Base-by-base conservation (phyloP, 2,797 vertebrate genomes). In the Bryconaethiops microstoma region DNA sequence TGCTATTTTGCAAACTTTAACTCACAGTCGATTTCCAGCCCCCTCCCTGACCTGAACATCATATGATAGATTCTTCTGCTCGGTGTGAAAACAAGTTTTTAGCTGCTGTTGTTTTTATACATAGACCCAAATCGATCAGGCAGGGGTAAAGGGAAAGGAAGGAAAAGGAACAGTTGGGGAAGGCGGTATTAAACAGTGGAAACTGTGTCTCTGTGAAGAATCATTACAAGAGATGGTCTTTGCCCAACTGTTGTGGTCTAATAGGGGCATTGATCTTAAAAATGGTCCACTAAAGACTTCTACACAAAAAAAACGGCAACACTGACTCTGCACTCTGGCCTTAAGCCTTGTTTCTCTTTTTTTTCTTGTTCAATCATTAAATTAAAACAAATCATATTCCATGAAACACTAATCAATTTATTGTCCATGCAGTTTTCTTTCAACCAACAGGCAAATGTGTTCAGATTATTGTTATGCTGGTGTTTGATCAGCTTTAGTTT, bases 31-130 rank as follows among this genome's bases (percentile, higher is more conserved):
- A 80, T 35, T 54, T 23, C 69, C 19, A 17, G 5, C 23, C 69
- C 16, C 1, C 16, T 67, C 50, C 40, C 13, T 74, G 70, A 79
- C 35, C 69, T 79, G 29, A 17, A n/a, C n/a, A 42, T 25, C 69
- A 42, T 2, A 35, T 21, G 9, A 55, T 9, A 65, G 35, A 65
- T 60, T 68, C 64, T 77, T 23, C 40, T 13, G 4, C 2, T 40
- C 4, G 52, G n/a, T 64, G 62, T 39, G 62, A 64, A 64, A 39
- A 64, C 25, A 8, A 29, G 35, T 21, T 78, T 78, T 45, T 8
- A 7, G 19, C 57, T 63, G n/a, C 12, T 45, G 14, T n/a, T 9
- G 14, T 63, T 73, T 64, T 65, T 63, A 4, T 17, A 19, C 5
- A 23, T 45, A 60, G 23, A 17, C 19, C n/a, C 13, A 4, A 73